Evolutionary conservation across 2,888 invertebrate genomes (phyloP), one percentile per base, ranked within the genome.

Genomic region (Philhelius pedissequus): DNA sequence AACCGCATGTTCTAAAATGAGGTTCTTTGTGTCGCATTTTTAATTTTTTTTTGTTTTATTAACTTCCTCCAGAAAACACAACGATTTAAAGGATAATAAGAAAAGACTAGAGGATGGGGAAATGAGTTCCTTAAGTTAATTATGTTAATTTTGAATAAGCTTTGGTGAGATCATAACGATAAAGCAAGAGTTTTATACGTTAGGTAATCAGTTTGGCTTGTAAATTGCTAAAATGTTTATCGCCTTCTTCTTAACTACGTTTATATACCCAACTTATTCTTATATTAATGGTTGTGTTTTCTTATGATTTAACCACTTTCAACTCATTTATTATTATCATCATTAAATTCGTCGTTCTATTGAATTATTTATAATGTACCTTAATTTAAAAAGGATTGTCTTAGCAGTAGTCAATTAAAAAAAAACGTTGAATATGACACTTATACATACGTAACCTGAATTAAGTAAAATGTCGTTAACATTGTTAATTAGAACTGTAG

Each of bases 111-210:
- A 56, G 68, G 22, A 68, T 25, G 58, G 76, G 76, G 81, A 71
- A 76, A 82, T 82, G 81, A 82, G 70, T 82, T 82, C 56, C 35
- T 71, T 76, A 77, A 82, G 70, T 77, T 76, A 64, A 82, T 82
- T 82, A 82, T 82, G 76, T 70, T 77, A 82, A 82, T 82, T 82
- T 71, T 82, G 56, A 82, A 82, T 77, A 76, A 82, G 81, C 66
- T 82, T 75, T 77, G 50, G 70, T 71, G 43, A 76, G 70, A 52
- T 71, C 71, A 66, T 58, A 64, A 76, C 52, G 38, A 54, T 64
- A 43, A 64, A n/a, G 45, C 22, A 45, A 64, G 64, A 64, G 64
- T 48, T 64, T 64, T 64, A 38, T 43, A 56, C 22, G 9, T 9
- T 4, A 58, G 38, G 58, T 60, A 60, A 60, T 45, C 64, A 20